phyloP scores from a whole-genome alignment of 35 echinoderm and acorn worm genomes.

The Ophiothrix spiculata region DNA sequence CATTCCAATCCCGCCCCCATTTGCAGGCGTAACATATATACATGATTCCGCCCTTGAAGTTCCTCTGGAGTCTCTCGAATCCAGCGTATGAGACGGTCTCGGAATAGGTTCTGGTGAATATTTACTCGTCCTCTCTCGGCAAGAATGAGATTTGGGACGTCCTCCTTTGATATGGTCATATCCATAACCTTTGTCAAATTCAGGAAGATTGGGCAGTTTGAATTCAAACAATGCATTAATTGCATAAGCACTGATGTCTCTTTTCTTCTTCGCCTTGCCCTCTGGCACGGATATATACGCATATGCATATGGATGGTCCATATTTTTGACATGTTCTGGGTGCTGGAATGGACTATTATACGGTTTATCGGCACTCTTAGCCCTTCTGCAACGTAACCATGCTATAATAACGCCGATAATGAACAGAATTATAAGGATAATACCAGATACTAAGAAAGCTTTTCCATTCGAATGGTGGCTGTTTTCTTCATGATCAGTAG shows the following conservation, averaged over 20 bases:
- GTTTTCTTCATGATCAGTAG: not conserved
- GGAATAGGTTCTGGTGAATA: not conserved
- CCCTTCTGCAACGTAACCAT: not conserved
- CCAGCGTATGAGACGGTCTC: not conserved
- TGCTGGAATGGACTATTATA: not conserved
- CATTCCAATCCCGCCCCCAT: not conserved
- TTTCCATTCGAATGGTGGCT: not conserved
- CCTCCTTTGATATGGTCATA: not conserved
- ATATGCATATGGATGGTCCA: not conserved
- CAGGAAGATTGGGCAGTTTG: not conserved
- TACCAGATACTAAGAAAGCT: not conserved
- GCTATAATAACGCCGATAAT: not conserved
- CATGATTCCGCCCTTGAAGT: not conserved
- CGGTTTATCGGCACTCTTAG: not conserved
- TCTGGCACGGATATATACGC: not conserved
- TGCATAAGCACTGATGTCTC: not conserved
- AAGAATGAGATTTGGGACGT: conserved; percentile 1
- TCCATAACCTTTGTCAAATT: not conserved
- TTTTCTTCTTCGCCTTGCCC: not conserved
- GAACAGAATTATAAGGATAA: not conserved
- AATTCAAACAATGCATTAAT: not conserved
- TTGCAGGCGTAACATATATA: not conserved
- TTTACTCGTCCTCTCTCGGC: not conserved
- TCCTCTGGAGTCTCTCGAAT: not conserved
- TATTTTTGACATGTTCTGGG: not conserved